phyloP scores from a whole-genome alignment of 1,140 invertebrate genomes.

The Neoseiulus cucumeris region DNA sequence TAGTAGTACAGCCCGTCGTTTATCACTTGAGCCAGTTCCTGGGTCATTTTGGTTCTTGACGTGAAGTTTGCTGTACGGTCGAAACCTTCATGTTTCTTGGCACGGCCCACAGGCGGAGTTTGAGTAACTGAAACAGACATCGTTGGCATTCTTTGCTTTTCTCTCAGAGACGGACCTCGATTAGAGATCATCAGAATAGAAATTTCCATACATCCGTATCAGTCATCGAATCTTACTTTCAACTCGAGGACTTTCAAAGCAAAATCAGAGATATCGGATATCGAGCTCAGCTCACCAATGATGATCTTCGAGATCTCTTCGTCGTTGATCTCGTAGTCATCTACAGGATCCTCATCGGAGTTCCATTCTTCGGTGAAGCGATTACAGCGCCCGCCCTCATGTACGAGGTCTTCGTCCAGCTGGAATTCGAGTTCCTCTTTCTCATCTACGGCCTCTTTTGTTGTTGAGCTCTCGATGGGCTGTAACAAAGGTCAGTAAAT shows the following conservation, averaged over 20 bases:
- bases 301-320: constrained; percentile 79
- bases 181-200: too few species aligned
- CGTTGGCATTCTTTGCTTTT: constrained; percentile 24
- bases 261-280: too few species aligned
- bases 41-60: constrained; percentile 67
- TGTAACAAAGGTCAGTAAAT: not conserved
- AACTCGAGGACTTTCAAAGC: too few species aligned
- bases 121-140: constrained; percentile 22
- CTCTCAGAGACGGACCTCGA: constrained; percentile 27
- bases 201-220: too few species aligned
- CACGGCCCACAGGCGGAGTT: constrained; percentile 12
- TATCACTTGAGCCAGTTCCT: constrained; percentile 77
- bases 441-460: constrained; percentile 27
- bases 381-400: constrained; percentile 44
- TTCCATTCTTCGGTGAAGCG: constrained; percentile 50
- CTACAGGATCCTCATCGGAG: constrained; percentile 37
- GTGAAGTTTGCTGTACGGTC: constrained; percentile 67
- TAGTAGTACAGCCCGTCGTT: constrained; percentile 87
- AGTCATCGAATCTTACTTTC: too few species aligned
- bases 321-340: constrained; percentile 70
- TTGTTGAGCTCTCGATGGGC: not conserved
- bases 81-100: constrained; percentile 57
- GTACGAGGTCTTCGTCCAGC: constrained; percentile 83
- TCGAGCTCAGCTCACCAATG: constrained; percentile 44
- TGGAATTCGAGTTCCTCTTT: constrained; percentile 83